Base-by-base conservation (phyloP, 2,797 vertebrate genomes). In the Gallinago stenura region DNA sequence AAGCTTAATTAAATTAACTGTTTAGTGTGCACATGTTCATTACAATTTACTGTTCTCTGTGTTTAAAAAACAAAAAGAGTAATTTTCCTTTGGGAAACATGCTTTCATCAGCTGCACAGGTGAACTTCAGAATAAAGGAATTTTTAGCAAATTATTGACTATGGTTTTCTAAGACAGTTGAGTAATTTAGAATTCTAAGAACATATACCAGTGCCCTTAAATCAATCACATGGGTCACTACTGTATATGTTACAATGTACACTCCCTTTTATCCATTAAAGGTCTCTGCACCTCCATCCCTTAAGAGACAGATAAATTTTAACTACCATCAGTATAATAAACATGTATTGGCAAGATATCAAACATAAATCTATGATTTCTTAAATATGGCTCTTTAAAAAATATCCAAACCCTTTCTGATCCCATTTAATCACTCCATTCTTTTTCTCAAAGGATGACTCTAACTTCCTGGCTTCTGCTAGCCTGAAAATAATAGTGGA, bases 1-100 rank as follows among this genome's bases (percentile, higher is more conserved):
- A 83, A 93, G 28, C 48, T 69, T 81, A 76, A 94, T 77, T 53
- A 75, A 87, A 87, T 89, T 56, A 84, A 75, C 64, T 83, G 50
- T 48, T 90, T 33, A 41, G 26, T 31, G 43, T 79, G 58, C 9
- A 75, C 25, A 24, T 13, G 43, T 26, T 81, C 45, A 12, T 71
- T 72, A 50, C 15, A 43, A 57, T 1, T 56, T 41, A 46, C 25
- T 24, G 30, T 37, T 5, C 10, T 33, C 51, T 54, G 6, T 48
- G 51, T 58, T 56, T 58, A 50, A 79, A 73, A 61, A 48, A 1
- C 3, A 61, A 61, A 76, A 65, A 9, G 12, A 61, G 11, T 19
- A 1, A 24, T 92, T 77, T 75, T 71, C 53, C 69, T 78, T 83
- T 60, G 45, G 45, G 83, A 77, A 71, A 46, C 6, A 16, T 12